phyloP scores from a whole-genome alignment of 1,140 invertebrate species.

The Gonioctena quinquepunctata region DNA sequence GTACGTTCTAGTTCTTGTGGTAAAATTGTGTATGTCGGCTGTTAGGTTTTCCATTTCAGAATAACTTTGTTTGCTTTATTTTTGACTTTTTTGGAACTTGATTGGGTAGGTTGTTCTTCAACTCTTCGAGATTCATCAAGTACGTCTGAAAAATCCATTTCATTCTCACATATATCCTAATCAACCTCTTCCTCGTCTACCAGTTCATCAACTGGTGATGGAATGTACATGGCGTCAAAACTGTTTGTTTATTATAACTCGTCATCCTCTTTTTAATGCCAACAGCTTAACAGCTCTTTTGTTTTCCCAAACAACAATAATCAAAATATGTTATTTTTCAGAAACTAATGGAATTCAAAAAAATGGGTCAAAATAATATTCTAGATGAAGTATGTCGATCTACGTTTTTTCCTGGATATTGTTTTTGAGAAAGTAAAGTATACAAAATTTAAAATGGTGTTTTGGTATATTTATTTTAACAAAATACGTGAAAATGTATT shows the following conservation, averaged over 20 bases:
- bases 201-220: not conserved
- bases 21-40: not conserved
- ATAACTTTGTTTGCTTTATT: not conserved
- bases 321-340: too few species aligned
- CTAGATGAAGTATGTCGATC: too few species aligned
- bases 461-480: too few species aligned
- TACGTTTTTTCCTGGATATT: too few species aligned
- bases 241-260: not conserved
- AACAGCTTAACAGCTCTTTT: not conserved
- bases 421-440: too few species aligned
- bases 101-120: not conserved
- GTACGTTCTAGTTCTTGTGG: not conserved
- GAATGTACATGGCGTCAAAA: not conserved
- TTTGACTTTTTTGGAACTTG: not conserved
- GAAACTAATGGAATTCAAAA: too few species aligned
- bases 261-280: not conserved
- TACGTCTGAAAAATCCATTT: not conserved
- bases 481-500: too few species aligned
- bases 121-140: not conserved
- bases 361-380: too few species aligned
- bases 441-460: too few species aligned
- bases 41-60: not conserved
- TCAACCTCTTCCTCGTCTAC: not conserved
- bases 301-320: not conserved
- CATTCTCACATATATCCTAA: not conserved